These are phyloP conservation scores for Drosophila helvetica DNA, from an alignment of 2,888 invertebrate species.

Conservation along the genomic window DNA sequence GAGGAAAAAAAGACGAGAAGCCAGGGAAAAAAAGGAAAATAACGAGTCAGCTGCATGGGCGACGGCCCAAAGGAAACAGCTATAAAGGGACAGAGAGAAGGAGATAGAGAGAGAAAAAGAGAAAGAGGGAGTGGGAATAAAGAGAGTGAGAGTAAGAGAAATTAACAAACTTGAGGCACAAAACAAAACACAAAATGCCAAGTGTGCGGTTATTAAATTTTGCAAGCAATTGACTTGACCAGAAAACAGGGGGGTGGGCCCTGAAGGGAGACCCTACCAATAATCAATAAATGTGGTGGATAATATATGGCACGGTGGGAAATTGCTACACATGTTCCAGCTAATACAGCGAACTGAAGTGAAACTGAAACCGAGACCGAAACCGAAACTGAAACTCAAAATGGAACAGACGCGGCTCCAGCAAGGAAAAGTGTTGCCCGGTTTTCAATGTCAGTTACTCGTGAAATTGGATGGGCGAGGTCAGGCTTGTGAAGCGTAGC, in stretches of 20 bases:
- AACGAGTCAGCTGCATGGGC: conserved; percentile 40
- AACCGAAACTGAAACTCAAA: conserved; percentile 35
- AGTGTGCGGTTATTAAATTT: conserved; percentile 57
- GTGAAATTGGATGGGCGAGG: conserved; percentile 25
- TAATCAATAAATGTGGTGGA: conserved; percentile 72
- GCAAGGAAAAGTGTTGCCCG: background rate
- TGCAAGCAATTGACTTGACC: conserved; percentile 58
- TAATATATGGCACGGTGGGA: conserved; percentile 57
- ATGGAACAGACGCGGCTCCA: conserved; percentile 18
- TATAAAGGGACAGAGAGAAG: background rate
- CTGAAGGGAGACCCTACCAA: conserved; percentile 38
- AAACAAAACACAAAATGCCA: conserved; percentile 52
- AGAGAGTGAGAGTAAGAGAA: conserved; percentile 19
- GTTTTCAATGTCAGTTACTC: conserved; percentile 35
- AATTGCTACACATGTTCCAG: conserved; percentile 59
- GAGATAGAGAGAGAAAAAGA: conserved; percentile 2
- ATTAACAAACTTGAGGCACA: conserved; percentile 38
- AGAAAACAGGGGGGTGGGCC: conserved; percentile 11
- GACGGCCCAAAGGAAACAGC: conserved; percentile 16
- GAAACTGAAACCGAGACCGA: conserved; percentile 30
- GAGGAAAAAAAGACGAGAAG: conserved; percentile 11
- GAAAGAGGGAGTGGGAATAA: background rate
- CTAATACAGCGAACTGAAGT: conserved; percentile 52
- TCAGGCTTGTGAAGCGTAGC: conserved; percentile 16
- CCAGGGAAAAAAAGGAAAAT: conserved; percentile 34